A percentile compares a stretch with the other conserved stretches of the same genome.
phyloP scores from a whole-genome alignment of 2,113 vertebrate genomes.

The Scolopax mira region DNA sequence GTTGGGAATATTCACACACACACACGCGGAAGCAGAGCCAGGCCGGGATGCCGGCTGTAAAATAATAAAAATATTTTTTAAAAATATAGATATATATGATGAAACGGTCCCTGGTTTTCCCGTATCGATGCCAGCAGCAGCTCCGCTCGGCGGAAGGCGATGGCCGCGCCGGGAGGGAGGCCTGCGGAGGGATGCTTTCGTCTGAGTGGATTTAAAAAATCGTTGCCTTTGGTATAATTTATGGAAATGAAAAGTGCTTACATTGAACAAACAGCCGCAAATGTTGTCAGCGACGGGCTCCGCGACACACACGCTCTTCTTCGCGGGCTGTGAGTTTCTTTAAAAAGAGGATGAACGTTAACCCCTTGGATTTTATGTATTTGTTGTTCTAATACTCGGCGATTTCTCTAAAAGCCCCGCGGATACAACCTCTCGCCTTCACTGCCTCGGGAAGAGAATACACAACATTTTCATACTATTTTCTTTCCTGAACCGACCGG shows the following conservation, averaged over 20 bases:
- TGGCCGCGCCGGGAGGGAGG: conserved; percentile 11
- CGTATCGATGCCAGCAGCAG: not conserved
- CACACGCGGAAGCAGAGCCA: not conserved
- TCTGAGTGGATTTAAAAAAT: conserved; percentile 66
- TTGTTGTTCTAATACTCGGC: conserved; percentile 50
- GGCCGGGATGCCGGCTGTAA: conserved; percentile 14
- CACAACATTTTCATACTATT: conserved; percentile 28
- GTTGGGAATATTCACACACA: not conserved
- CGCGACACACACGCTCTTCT: not conserved
- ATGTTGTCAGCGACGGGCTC: conserved; percentile 21
- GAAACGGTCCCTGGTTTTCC: not conserved
- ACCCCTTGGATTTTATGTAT: conserved; percentile 40
- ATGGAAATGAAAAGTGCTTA: conserved; percentile 72
- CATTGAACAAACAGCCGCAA: conserved; percentile 53
- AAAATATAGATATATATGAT: not conserved
- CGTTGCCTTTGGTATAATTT: conserved; percentile 69
- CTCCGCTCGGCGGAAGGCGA: not conserved
- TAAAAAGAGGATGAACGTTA: conserved; percentile 27
- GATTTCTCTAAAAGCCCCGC: conserved; percentile 29
- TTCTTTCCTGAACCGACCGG: not conserved
- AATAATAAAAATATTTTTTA: not conserved
- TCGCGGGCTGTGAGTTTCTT: conserved; percentile 37
- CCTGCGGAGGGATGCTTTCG: conserved; percentile 55
- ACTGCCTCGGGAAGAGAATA: conserved; percentile 35
- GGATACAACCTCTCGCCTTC: conserved; percentile 33